Base-by-base conservation (phyloP, 1,140 invertebrate genomes). In the Leptestheria dahalacensis region DNA sequence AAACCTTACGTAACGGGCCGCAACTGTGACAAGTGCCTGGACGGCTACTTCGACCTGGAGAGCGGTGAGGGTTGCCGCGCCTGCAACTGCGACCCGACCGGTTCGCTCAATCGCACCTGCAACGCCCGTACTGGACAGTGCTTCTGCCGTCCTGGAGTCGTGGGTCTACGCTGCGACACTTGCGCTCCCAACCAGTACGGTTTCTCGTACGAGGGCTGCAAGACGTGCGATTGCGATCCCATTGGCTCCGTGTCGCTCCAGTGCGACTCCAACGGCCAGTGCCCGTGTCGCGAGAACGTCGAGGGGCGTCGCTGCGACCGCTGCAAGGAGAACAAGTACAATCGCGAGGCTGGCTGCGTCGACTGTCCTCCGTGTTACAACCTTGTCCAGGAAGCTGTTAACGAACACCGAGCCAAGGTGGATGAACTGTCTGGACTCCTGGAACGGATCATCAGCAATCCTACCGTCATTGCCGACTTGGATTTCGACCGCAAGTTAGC, bases 281-380 rank as follows among this genome's bases (percentile, higher is more conserved):
- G 91, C 75, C 84, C 82, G 70, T 96, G 91, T 71, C 79, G 87
- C 50, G 82, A 88, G 52, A 94, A 94, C 69, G 91, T 95, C 1
- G 91, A 93, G 72, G 91, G 91, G 10, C 71, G 84, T 59, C 77
- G 80, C n/a, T 97, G 92, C 69, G 88, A 97, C 67, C 80, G 86
- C 25, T 97, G 92, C 69, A 91, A 91, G 71, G 89, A 94, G 68
- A 95, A 96, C 68, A 94, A 91, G 68, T 83, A 84, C 66, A 83
- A 91, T 68, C 77, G 88, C 26, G 84, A 90, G 64, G 79, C 80
- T 47, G 89, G 88, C 12, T 95, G 91, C 67, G 73, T 88, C 56
- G 85, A 94, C 67, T 97, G 93, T 72, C 90, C 91, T 0, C 77
- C 84, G 18, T 97, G 93, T 69, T 97, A 97, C 68, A 91, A 90